Base-by-base conservation (phyloP, 2,797 vertebrate species). In the Sphenodon punctatus region DNA sequence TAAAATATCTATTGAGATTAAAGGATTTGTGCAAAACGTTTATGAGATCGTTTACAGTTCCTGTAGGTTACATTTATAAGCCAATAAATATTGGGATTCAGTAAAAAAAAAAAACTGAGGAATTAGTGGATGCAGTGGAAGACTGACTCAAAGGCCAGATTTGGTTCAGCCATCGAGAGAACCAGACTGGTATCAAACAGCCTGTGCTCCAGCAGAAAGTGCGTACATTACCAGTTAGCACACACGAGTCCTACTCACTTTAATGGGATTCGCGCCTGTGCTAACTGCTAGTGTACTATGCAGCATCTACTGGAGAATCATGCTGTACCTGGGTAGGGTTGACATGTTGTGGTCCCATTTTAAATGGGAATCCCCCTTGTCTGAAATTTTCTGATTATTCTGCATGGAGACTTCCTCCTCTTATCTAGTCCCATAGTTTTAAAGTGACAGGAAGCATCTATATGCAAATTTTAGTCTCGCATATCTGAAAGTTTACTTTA, bases 1-100 rank as follows among this genome's bases (percentile, higher is more conserved):
- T 49, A 45, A 36, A 79, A 69, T 9, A 65, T 22, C 23, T 85
- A 75, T 58, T 64, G 55, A 67, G 15, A 88, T 27, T 53, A 68
- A 85, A 75, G n/a, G 13, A 71, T 23, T 4, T 61, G 76, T 51
- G 68, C 16, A 79, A 89, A 77, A 49, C 2, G 0, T 73, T 77
- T 64, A 58, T 56, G 43, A 41, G n/a, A 65, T 56, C 39, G 38
- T 67, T 84, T 58, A 67, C 43, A 77, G 30, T 9, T 75, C 43
- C 66, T 61, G 2, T 41, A 68, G 32, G 17, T 58, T 14, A 10
- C 12, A 11, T 60, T 71, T 86, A 68, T 70, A 76, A 69, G 75
- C 19, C 22, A 69, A 4, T 8, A 34, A 25, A 64, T 2, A 65
- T 49, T 2, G 58, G 46, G 76, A 79, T 51, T 64, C 9, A 51